Conservation (phyloP, 2,797 vertebrate species). For the Lerista edwardsae region DNA sequence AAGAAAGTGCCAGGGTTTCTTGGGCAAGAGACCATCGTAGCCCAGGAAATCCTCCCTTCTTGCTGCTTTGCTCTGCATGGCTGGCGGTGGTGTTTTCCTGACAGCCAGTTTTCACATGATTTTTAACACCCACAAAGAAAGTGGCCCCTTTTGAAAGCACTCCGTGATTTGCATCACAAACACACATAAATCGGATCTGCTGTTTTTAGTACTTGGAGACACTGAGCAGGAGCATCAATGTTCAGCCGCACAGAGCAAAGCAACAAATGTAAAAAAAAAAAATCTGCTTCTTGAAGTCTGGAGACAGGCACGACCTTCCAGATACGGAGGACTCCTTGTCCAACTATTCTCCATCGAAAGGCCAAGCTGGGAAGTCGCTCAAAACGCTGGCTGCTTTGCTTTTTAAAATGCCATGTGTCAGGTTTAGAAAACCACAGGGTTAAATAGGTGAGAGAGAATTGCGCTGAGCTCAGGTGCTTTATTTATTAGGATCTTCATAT, state of each 20-base stretch:
- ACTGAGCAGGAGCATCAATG: conserved; percentile 17
- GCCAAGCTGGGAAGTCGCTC: neutral
- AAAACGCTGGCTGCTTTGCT: neutral
- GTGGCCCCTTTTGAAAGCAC: conserved; percentile 46
- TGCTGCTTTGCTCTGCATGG: neutral
- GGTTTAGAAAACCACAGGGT: conserved; percentile 34
- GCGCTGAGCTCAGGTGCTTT: conserved; percentile 58
- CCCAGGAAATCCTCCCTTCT: conserved; percentile 30
- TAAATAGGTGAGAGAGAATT: conserved; percentile 51
- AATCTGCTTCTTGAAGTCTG: no score
- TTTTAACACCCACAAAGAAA: conserved; percentile 20
- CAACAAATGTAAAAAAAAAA: conserved; percentile 38
- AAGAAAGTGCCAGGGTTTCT: conserved; percentile 8
- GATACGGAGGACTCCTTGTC: neutral
- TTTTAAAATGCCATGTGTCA: conserved; percentile 46
- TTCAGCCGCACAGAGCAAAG: conserved; percentile 25
- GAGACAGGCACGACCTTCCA: conserved; percentile 8
- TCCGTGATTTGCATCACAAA: conserved; percentile 66
- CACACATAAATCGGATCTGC: conserved; percentile 51
- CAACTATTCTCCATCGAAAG: neutral
- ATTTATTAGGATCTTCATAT: conserved; percentile 73
- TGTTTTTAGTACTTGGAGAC: conserved; percentile 44
- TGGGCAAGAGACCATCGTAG: conserved; percentile 36
- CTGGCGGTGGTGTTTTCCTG: conserved; percentile 40
- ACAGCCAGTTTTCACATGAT: conserved; percentile 13